phyloP scores from a whole-genome alignment of 2,797 vertebrate genomes.

The Trichosurus vulpecula region DNA sequence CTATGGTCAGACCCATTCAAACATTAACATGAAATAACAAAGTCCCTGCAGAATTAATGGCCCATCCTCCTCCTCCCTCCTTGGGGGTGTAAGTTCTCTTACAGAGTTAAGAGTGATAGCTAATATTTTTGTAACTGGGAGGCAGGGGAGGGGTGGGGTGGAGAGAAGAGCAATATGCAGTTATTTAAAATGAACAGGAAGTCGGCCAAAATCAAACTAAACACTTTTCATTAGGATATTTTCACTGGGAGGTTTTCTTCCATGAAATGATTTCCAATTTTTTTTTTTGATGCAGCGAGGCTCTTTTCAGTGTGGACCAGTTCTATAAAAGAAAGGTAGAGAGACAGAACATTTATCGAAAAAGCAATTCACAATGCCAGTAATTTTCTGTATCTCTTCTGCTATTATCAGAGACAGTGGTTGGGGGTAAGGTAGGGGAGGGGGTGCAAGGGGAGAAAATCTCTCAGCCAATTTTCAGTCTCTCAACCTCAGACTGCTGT shows the following conservation, averaged over 20 bases:
- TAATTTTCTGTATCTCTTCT: conserved; percentile 65
- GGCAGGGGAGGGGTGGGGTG: background rate
- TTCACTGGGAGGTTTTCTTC: conserved; percentile 56
- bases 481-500: background rate
- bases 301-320: conserved; percentile 53
- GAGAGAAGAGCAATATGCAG: background rate
- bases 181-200: conserved; percentile 18
- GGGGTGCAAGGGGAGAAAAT: background rate
- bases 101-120: background rate
- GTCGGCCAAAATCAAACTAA: conserved; percentile 42
- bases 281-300: conserved; percentile 13
- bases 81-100: background rate
- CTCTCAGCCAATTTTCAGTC: background rate
- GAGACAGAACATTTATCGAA: conserved; percentile 55
- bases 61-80: background rate
- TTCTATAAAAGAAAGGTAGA: conserved; percentile 56
- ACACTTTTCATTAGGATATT: conserved; percentile 52
- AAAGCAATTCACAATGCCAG: conserved; percentile 65
- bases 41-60: background rate
- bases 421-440: background rate
- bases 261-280: conserved; percentile 66
- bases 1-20: background rate
- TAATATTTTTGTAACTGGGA: conserved; percentile 24
- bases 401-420: conserved; percentile 51
- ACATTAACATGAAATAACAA: background rate